Conservation (phyloP, 2,113 vertebrate species). For the Cyrtonyx montezumae region DNA sequence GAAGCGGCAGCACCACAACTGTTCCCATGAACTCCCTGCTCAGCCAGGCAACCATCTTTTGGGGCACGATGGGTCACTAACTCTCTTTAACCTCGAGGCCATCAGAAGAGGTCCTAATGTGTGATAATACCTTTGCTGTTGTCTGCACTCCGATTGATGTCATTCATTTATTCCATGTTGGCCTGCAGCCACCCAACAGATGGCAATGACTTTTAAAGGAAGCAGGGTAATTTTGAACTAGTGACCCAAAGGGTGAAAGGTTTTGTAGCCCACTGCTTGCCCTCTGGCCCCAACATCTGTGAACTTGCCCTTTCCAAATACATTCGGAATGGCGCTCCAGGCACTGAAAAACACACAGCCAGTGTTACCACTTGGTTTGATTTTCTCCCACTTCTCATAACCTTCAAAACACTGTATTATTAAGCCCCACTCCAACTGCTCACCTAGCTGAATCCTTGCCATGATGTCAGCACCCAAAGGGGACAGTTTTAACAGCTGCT, state of each 20-base stretch:
- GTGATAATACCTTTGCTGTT: constrained; percentile 32
- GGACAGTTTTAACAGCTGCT: neutral
- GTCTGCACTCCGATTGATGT: neutral
- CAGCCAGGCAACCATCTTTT: neutral
- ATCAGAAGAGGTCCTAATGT: neutral
- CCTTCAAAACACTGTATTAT: neutral
- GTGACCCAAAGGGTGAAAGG: constrained; percentile 49
- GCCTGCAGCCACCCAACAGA: constrained; percentile 55
- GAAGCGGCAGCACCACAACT: neutral
- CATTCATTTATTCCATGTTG: neutral
- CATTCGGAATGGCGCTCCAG: constrained; percentile 7
- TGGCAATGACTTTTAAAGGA: constrained; percentile 54
- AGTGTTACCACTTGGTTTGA: neutral
- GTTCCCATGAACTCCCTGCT: neutral
- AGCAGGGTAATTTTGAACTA: constrained; percentile 18
- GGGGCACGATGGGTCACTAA: neutral
- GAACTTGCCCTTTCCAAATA: constrained; percentile 22
- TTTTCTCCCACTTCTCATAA: neutral
- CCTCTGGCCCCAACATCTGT: constrained; percentile 51
- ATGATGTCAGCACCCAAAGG: neutral
- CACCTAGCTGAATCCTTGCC: neutral
- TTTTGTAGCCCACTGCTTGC: constrained; percentile 18
- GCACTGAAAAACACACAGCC: neutral
- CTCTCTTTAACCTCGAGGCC: constrained; percentile 25
- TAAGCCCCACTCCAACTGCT: neutral